Evolutionary conservation across 2,797 vertebrate species (phyloP), one percentile per base, ranked within the genome.

Genomic region (Cynodonichthys magdalenae): DNA sequence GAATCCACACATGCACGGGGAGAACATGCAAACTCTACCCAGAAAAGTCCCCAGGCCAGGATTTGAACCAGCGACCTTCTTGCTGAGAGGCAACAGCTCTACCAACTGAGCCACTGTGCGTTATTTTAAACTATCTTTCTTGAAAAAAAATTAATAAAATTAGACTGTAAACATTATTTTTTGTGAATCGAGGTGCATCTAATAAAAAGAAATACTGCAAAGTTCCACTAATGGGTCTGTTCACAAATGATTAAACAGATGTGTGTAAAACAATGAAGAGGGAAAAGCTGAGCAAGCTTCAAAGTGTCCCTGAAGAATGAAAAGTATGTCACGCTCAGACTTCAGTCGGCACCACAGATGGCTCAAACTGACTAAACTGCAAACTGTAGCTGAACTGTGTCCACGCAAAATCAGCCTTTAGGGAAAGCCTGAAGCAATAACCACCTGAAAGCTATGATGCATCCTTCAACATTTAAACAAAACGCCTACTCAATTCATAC

Each of bases 371-470:
- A 63, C 19, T 79, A 58, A 83, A 66, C 57, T 70, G 61, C 58
- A 67, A 74, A 59, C 55, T 58, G 55, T 31, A 17, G 42, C 41
- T 52, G 55, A 52, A 59, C 54, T 66, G 67, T 77, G 81, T 73
- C 54, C 18, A 19, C 59, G 47, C 66, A 52, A 76, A 39, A 78
- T 17, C 48, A 69, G 72, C 78, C 87, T 79, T 58, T 56, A 46
- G 82, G 87, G 79, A 44, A 59, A 6, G 84, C 85, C 89, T 71
- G 63, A 47, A 74, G 84, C 83, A 29, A 58, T 31, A 74, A 80
- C 75, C 79, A 90, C 78, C 66, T 65, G 31, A 60, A 70, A 71
- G 62, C 69, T 60, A 46, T 52, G 57, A 71, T 77, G 56, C 27
- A 4, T 15, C 51, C 71, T 42, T 64, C 49, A 39, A 58, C 51